Evolutionary conservation across 2,113 vertebrate species (phyloP), one percentile per base, ranked within the genome.

Genomic region (Corythornis cristatus): DNA sequence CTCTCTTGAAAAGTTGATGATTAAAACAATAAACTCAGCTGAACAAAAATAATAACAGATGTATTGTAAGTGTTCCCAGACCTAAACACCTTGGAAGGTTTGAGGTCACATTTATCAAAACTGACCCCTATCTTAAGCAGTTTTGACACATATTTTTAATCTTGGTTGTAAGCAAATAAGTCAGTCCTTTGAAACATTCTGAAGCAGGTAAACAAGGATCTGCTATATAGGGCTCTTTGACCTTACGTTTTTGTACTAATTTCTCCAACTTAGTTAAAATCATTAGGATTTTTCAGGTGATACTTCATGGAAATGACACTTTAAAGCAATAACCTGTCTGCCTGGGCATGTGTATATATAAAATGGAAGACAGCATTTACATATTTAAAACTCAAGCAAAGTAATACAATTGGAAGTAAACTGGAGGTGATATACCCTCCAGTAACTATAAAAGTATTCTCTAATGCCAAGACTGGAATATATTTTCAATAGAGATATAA

Each of bases 11-110:
- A 95, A 84, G 60, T 93, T 93, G 94, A 66, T 83, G 79, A 96
- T 95, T 97, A 97, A 97, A 97, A 94, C 87, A 94, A 92, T 93
- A 97, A 95, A 92, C 61, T 95, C 89, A 83, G 61, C 77, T 91
- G 82, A 95, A 95, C 68, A 89, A 96, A 98, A 98, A 97, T 83
- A 97, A 97, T 96, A 97, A 93, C 97, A 97, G 96, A 96, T 97
- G 95, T 95, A 95, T 74, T 87, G 18, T 95, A 96, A 96, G 89
- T 93, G 83, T 95, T 97, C 93, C 97, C 95, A 97, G 96, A 96
- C 73, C 80, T 84, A 92, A 96, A 96, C 96, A 98, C 96, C 96
- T 97, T 96, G 89, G 82, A 96, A 96, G 81, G 86, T 89, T 91
- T 90, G 87, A 96, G 95, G 83, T 96, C 76, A 20, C 66, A 43